phyloP scores from a whole-genome alignment of 2,797 vertebrate species.

The Huso huso region DNA sequence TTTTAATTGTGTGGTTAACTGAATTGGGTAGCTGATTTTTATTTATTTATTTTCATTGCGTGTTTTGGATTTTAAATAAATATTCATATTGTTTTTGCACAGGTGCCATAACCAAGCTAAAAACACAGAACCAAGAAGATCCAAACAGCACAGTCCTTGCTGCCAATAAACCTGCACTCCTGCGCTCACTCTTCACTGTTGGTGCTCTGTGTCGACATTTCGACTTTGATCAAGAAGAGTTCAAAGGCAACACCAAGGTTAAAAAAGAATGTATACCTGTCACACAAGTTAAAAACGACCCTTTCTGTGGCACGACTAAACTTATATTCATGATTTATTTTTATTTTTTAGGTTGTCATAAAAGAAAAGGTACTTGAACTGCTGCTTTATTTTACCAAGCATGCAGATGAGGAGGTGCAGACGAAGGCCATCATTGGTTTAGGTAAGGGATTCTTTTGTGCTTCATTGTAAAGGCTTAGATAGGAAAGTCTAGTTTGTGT shows the following conservation, averaged over 20 bases:
- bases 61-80: background rate
- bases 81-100: constrained; percentile 14
- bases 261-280: background rate
- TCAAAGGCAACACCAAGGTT: constrained; percentile 94
- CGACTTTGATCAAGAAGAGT: constrained; percentile 94
- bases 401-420: constrained; percentile 93
- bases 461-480: too few species aligned
- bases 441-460: constrained; percentile 61
- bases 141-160: constrained; percentile 74
- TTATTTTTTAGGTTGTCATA: constrained; percentile 75
- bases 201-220: constrained; percentile 94
- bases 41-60: too few species aligned
- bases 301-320: background rate
- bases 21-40: too few species aligned
- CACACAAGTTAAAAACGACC: background rate
- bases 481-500: too few species aligned
- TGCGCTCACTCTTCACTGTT: constrained; percentile 93
- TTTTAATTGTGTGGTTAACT: too few species aligned
- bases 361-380: constrained; percentile 96
- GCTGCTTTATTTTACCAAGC: constrained; percentile 91
- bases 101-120: constrained; percentile 92
- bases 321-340: constrained; percentile 4
- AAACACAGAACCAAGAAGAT: constrained; percentile 90
- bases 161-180: constrained; percentile 87
- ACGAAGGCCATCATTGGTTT: constrained; percentile 95